Evolutionary conservation across 2,113 vertebrate genomes (phyloP), one percentile per base, ranked within the genome.

Genomic region (Pomatostomus ruficeps): DNA sequence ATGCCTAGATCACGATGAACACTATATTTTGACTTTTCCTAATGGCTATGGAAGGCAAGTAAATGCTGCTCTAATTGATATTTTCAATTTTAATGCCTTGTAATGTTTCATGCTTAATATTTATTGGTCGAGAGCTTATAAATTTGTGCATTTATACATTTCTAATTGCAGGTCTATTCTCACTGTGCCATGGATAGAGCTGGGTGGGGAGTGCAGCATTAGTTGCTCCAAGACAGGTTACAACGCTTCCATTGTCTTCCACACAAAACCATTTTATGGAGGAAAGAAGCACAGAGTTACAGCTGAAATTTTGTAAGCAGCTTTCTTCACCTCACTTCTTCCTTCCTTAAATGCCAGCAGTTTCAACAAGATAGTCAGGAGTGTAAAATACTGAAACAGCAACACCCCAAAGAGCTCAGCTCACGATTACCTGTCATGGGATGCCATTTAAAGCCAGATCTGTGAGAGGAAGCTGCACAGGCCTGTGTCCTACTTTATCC

Each of bases 231-330:
- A 99, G 97, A 98, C 99, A 3, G 99, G 99, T 94, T 99, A 99
- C 96, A 99, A 98, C 3, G 98, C 99, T 67, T 99, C 96, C 96
- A 99, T 99, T 7, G 95, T 98, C 94, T 99, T 99, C 98, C 99
- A 99, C 98, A 99, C 99, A 43, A 99, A 99, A 97, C 99, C 99
- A 19, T 99, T 99, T 97, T 99, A 99, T 11, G 99, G 99, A 42
- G 99, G 99, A 91, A 99, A 99, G 98, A 99, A 99, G 97, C 99
- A 99, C 98, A 98, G 99, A 96, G 95, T 99, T 97, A 99, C 99
- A 9, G 99, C 99, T n/a, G 99, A 99, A 66, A 99, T 99, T 85
- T 99, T 99, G 99, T 99, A 98, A 98, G 99, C 93, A 49, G 26
- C 2, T 71, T 83, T 61, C 57, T 54, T 89, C 74, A n/a, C 62